Base-by-base conservation (phyloP, 2,888 invertebrate genomes). In the Zaprionus bogoriensis region DNA sequence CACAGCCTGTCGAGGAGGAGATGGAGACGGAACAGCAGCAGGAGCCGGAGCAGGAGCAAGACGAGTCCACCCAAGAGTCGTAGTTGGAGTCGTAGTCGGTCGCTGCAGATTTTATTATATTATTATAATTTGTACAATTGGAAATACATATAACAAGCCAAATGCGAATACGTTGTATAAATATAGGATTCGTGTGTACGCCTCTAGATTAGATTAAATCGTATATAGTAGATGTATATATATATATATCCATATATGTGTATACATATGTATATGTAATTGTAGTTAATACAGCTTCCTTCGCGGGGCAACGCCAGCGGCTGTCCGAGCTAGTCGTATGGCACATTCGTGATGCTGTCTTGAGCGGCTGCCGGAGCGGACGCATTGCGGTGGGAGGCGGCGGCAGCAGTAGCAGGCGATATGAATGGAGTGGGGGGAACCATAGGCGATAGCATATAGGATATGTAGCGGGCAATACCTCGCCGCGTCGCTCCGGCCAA, bases 111-210 rank as follows among this genome's bases (percentile, higher is more conserved):
- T n/a, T 46, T 47, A 48, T 32, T 48, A n/a, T 47, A 59, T 60
- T 50, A 54, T 57, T 63, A 53, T 73, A 57, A 61, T 66, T 66
- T 87, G 78, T 84, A 81, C 87, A 81, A 66, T 77, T 72, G 74
- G 48, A 68, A 77, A 84, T 84, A 79, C 74, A 81, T 74, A 57
- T 83, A 87, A 83, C 83, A 83, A 83, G 83, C 82, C 82, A 78
- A 84, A 78, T 87, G 75, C 87, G 85, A 81, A 87, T 82, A 82
- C 67, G 61, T 87, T 84, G 67, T 81, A 87, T 84, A 87, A 81
- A 81, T 87, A 81, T 87, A 81, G 74, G 87, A 87, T 77, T 76
- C 57, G 62, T 72, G 65, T 68, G 60, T 52, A 67, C 58, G 65
- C 66, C 39, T 65, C 28, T 41, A 58, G 39, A 32, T 62, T 66